Evolutionary conservation across 2,797 vertebrate genomes (phyloP), one percentile per base, ranked within the genome.

Genomic region (Graptemys geographica): DNA sequence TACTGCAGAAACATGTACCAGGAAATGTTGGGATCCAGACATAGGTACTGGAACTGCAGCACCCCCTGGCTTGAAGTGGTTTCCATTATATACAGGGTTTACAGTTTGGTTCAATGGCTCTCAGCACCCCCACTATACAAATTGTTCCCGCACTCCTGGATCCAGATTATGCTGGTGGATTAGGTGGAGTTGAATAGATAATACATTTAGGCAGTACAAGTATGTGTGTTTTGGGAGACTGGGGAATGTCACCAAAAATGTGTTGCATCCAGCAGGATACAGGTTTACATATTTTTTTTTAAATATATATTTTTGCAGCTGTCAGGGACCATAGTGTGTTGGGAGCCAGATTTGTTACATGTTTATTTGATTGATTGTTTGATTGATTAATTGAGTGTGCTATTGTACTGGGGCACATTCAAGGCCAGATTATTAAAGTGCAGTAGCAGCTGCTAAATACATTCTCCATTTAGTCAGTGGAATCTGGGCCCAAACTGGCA

Each of bases 1-100:
- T 37, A 19, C 33, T 18, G 65, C 76, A 59, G 57, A 28, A 3
- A 6, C 74, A 69, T 10, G 25, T 5, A 2, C 8, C 0, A 0
- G 41, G n/a, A 69, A 69, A 69, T 37, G n/a, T 5, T 37, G 33
- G 33, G n/a, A 69, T n/a, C 16, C 65, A 37, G 65, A 28, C 56
- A 28, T 57, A 57, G 25, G 27, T 28, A 11, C 56, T 57, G 56
- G 56, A 57, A 28, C 27, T 57, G 56, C 11, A 57, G 56, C 5
- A 28, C 27, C 56, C 25, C 27, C 11, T 28, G 4, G 5, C 27
- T 27, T 57, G 56, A 57, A 28, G 56, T 57, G 56, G 56, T 57
- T 57, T 57, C 59, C 59, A 62, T 62, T 6, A 15, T 16, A 62
- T 16, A 11, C 31, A 62, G 59, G 31, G 59, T 59, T 59, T 62